Conservation (phyloP, 2,888 invertebrate species). For the Trachelus tabidus region DNA sequence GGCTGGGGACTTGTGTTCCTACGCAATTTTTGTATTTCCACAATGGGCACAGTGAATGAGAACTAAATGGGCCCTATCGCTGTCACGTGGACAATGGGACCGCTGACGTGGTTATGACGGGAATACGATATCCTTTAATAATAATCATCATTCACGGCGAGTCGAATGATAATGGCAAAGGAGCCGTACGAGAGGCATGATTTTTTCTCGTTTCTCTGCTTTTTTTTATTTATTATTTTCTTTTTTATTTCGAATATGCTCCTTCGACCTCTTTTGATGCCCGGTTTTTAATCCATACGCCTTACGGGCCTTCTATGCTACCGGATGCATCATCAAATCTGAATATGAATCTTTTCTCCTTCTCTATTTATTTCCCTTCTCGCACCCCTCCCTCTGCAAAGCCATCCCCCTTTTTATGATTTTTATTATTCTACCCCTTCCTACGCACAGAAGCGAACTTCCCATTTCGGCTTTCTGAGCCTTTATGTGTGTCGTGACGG, state of each 20-base stretch:
- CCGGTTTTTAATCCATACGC: constrained; percentile 29
- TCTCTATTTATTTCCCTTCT: constrained; percentile 8
- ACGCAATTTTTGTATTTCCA: constrained; percentile 42
- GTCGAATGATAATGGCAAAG: constrained; percentile 48
- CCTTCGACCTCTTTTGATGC: constrained; percentile 26
- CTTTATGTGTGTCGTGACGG: no score
- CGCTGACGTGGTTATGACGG: constrained; percentile 61
- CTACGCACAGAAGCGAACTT: no score
- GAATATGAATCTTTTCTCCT: constrained; percentile 57
- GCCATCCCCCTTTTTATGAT: neutral
- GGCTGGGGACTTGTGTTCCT: no score
- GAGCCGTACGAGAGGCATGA: constrained; percentile 21
- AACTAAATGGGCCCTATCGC: constrained; percentile 40
- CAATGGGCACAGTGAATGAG: constrained; percentile 36
- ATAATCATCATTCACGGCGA: constrained; percentile 34
- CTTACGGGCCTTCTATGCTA: constrained; percentile 24
- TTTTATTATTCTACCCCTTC: neutral
- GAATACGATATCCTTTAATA: constrained; percentile 60
- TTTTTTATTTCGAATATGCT: constrained; percentile 32
- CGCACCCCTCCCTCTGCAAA: neutral
- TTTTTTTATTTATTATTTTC: constrained; percentile 11
- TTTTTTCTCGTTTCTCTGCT: constrained; percentile 22
- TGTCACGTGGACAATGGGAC: constrained; percentile 58
- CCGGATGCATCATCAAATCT: constrained; percentile 58
- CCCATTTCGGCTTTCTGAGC: no score